A percentile compares a stretch with the other conserved stretches of the same genome.
These are phyloP conservation scores for Sphyrna mokarran DNA, from an alignment of 2,113 vertebrate species.

Conservation along the genomic window DNA sequence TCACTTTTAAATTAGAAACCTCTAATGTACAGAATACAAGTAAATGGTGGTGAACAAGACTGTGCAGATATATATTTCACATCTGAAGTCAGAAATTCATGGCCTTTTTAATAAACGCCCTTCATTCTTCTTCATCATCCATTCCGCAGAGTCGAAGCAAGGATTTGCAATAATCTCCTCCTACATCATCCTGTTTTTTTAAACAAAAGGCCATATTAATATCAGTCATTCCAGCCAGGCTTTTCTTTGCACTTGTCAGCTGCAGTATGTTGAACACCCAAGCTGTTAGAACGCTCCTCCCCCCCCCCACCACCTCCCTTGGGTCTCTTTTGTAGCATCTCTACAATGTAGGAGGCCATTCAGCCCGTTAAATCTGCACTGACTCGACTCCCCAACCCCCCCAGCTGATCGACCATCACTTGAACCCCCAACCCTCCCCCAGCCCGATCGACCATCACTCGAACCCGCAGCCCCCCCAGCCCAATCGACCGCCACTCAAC, in stretches of 20 bases:
- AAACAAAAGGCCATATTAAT: not conserved
- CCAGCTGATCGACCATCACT: too few species aligned
- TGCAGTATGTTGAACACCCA: not conserved
- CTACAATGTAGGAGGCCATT: too few species aligned
- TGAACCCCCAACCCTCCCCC: too few species aligned
- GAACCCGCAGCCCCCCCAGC: too few species aligned
- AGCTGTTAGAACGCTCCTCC: too few species aligned
- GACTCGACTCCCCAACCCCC: too few species aligned
- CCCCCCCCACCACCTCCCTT: too few species aligned
- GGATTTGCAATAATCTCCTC: not conserved
- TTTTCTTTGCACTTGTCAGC: not conserved
- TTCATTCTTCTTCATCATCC: not conserved
- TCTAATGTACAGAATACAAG: not conserved
- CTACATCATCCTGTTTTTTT: slow-evolving; percentile 26
- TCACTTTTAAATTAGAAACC: not conserved
- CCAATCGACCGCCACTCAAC: too few species aligned
- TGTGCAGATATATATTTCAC: not conserved
- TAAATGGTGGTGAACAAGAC: not conserved
- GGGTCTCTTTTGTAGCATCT: too few species aligned
- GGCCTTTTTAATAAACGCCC: not conserved
- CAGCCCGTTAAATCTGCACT: too few species aligned
- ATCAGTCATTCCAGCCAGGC: not conserved
- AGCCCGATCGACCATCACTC: too few species aligned
- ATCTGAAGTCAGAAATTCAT: not conserved
- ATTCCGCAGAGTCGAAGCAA: slow-evolving; percentile 16